phyloP scores from a whole-genome alignment of 2,888 invertebrate genomes.

The Sepiola atlantica region DNA sequence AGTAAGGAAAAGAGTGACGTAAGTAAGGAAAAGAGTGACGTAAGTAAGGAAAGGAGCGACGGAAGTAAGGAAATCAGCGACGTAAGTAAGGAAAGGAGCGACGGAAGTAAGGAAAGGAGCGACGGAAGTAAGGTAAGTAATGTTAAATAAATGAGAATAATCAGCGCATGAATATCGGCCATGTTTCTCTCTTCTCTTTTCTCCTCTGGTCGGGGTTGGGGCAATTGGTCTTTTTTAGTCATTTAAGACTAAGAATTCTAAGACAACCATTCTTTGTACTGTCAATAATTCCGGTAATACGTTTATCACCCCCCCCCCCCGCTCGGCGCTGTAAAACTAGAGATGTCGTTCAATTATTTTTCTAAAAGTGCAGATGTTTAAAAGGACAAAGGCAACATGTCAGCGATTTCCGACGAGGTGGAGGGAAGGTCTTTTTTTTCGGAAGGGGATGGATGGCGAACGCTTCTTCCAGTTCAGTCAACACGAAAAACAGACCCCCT shows the following conservation, averaged over 20 bases:
- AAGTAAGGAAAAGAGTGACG: no score
- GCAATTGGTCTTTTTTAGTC: neutral
- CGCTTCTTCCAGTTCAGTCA: neutral
- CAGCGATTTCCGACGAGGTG: neutral
- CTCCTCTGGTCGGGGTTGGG: neutral
- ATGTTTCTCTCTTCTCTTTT: neutral
- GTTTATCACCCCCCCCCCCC: neutral
- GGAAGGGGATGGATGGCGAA: no score
- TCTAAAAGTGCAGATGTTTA: neutral
- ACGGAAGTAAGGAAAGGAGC: neutral
- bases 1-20: no score
- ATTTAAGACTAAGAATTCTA: neutral
- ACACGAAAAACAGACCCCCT: constrained; percentile 23
- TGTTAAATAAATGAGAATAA: neutral
- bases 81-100: no score
- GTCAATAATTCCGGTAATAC: neutral
- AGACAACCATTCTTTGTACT: neutral
- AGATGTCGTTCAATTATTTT: neutral
- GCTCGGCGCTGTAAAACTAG: neutral
- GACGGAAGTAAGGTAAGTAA: neutral
- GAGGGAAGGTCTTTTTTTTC: neutral
- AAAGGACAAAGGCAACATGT: constrained; percentile 6
- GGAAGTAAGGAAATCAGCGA: no score
- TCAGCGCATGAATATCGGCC: neutral
- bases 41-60: no score